Conservation (phyloP, 2,888 invertebrate species). For the Eudasyphora cyanicolor region DNA sequence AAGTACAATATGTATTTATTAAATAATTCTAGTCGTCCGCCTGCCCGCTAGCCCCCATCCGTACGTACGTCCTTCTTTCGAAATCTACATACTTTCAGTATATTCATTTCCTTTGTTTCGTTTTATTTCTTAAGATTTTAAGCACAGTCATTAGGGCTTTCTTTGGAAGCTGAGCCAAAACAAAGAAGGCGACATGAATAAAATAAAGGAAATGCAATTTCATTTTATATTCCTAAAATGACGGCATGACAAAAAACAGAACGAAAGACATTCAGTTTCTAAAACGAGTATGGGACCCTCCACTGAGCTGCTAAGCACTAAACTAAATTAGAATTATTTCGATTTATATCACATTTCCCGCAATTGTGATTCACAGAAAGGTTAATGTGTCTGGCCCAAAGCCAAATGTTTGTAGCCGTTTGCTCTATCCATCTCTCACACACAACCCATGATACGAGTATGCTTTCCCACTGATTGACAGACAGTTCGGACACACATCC, state of each 20-base stretch:
- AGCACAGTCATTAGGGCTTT: slow-evolving; percentile 39
- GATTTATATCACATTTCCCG: too few species aligned
- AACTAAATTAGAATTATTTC: too few species aligned
- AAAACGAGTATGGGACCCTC: not conserved
- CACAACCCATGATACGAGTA: not conserved
- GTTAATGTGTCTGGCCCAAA: too few species aligned
- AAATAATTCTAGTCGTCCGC: not conserved
- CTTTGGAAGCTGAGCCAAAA: not conserved
- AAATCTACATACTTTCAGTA: not conserved
- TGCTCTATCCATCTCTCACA: too few species aligned
- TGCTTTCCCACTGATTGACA: not conserved
- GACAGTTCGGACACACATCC: not conserved
- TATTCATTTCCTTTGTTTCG: not conserved
- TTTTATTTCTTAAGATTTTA: slow-evolving; percentile 24
- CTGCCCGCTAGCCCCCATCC: not conserved
- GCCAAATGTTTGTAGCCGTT: too few species aligned
- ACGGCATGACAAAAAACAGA: slow-evolving; percentile 1
- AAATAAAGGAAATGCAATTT: slow-evolving; percentile 32
- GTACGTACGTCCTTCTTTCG: not conserved
- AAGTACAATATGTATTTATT: slow-evolving; percentile 30
- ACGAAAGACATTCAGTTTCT: not conserved
- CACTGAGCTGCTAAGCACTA: too few species aligned
- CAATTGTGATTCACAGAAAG: too few species aligned
- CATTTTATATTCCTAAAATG: slow-evolving; percentile 20
- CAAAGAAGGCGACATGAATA: slow-evolving; percentile 8